These are phyloP conservation scores for Scaeva pyrastri DNA, from an alignment of 2,888 invertebrate genomes.

Conservation along the genomic window DNA sequence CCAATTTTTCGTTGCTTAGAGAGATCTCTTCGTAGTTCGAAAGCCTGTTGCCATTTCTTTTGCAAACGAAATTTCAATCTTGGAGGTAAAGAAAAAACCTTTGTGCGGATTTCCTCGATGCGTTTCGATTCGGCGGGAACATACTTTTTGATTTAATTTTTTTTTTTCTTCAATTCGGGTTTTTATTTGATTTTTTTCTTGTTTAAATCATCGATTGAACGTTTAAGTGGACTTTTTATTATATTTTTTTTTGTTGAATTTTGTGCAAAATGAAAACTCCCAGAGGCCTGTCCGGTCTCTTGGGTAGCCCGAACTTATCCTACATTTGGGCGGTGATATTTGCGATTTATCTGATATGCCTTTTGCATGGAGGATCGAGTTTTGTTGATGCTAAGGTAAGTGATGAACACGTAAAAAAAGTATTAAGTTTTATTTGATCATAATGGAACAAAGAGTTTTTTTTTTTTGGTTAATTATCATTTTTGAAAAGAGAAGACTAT, in stretches of 20 bases:
- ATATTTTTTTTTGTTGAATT: slow-evolving; percentile 25
- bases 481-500: no score
- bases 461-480: no score
- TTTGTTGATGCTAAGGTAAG: slow-evolving; percentile 82
- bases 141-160: slow-evolving; percentile 17
- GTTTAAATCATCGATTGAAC: slow-evolving; percentile 41
- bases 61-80: slow-evolving; percentile 32
- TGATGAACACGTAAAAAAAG: slow-evolving; percentile 49
- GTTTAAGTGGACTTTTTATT: slow-evolving; percentile 28
- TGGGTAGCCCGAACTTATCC: slow-evolving; percentile 78
- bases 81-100: not conserved
- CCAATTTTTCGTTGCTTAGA: slow-evolving; percentile 60
- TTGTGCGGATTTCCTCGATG: slow-evolving; percentile 51
- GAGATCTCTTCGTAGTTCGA: slow-evolving; percentile 52
- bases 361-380: slow-evolving; percentile 78
- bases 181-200: slow-evolving; percentile 32
- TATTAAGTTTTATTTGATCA: not conserved
- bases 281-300: slow-evolving; percentile 83
- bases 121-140: slow-evolving; percentile 56
- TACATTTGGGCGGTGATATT: slow-evolving; percentile 79
- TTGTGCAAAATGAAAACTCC: slow-evolving; percentile 80
- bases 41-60: slow-evolving; percentile 43
- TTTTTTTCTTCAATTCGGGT: slow-evolving; percentile 24
- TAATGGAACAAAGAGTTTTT: no score
- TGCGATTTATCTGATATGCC: slow-evolving; percentile 79